Evolutionary conservation across 1,140 invertebrate species (phyloP).

Genomic region (Wiebesia pumilae): DNA sequence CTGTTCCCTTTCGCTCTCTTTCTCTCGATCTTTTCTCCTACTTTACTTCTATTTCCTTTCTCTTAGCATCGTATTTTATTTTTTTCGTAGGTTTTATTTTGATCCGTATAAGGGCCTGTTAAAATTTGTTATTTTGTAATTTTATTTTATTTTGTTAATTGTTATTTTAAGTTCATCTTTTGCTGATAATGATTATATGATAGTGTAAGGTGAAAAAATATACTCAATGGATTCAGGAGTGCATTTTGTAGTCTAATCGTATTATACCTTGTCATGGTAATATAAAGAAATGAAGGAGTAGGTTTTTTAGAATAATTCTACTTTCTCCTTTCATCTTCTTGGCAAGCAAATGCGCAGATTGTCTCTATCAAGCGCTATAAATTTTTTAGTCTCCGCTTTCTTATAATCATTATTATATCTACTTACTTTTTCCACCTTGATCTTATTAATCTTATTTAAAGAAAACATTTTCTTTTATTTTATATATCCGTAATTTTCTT

Average conservation of each 20-base stretch:
- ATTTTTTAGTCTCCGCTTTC: neutral
- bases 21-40: neutral
- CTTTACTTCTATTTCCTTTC: constrained; percentile 26
- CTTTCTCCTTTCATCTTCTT: neutral
- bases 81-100: neutral
- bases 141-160: neutral
- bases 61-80: neutral
- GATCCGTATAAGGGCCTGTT: neutral
- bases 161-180: neutral
- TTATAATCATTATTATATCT: neutral
- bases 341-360: neutral
- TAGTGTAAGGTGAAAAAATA: neutral
- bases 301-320: neutral
- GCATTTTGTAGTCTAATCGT: neutral
- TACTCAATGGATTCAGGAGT: neutral
- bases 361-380: neutral
- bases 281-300: neutral
- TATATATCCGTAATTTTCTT: neutral
- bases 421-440: neutral
- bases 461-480: neutral
- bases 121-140: too few relatives aligned
- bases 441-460: neutral
- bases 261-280: neutral
- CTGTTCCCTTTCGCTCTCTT: constrained; percentile 14
- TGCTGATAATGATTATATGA: neutral